These are phyloP conservation scores for Anoncus sp. DNA, from an alignment of 2,888 invertebrate genomes.

Conservation along the genomic window DNA sequence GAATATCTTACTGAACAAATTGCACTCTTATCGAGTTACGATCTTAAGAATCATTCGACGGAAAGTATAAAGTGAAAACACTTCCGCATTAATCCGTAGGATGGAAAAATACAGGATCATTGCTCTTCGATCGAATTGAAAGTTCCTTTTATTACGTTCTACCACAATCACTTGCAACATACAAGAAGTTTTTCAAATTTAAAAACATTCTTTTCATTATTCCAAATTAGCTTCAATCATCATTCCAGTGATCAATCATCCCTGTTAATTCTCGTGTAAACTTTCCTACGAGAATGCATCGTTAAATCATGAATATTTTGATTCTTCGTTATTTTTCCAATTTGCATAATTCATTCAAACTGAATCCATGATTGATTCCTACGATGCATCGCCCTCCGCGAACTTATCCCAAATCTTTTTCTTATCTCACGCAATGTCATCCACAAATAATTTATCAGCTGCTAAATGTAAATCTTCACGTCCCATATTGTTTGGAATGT, in stretches of 20 bases:
- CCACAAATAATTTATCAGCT: constrained; percentile 2
- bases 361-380: not conserved
- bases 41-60: constrained; percentile 25
- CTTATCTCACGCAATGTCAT: not conserved
- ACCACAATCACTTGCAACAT: too few species aligned
- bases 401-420: constrained; percentile 2
- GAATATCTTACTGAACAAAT: constrained; percentile 11
- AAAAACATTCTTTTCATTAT: too few species aligned
- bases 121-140: too few species aligned
- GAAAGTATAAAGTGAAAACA: constrained; percentile 4
- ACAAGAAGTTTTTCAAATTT: too few species aligned
- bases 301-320: too few species aligned
- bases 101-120: not conserved
- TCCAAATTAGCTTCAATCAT: too few species aligned
- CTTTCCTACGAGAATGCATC: too few species aligned
- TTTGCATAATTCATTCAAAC: constrained; percentile 14
- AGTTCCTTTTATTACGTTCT: too few species aligned
- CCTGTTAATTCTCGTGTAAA: too few species aligned
- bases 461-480: constrained; percentile 33
- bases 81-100: not conserved
- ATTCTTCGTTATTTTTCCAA: constrained; percentile 3
- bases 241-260: too few species aligned
- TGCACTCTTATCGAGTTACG: constrained; percentile 16
- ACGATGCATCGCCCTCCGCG: not conserved
- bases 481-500: not conserved